Conservation (phyloP, 2,888 invertebrate genomes). For the Eupithecia inturbata region DNA sequence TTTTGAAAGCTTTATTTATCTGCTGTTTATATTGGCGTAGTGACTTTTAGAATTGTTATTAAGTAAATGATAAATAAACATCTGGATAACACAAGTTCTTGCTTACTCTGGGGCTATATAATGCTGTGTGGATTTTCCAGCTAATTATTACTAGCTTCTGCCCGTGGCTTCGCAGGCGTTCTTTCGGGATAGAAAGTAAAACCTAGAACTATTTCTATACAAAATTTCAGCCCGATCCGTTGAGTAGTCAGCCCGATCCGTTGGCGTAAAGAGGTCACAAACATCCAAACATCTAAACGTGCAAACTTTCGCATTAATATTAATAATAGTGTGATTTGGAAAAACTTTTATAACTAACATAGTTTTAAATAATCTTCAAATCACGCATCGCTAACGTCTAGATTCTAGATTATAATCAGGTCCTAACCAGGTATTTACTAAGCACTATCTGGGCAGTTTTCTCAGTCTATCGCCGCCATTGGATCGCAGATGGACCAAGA, state of each 20-base stretch:
- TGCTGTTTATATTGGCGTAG: too few relatives aligned
- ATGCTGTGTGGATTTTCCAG: not conserved
- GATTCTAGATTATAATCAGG: not conserved
- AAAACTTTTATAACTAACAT: not conserved
- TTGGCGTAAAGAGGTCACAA: not conserved
- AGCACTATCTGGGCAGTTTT: slow-evolving; percentile 17
- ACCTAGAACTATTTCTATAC: too few relatives aligned
- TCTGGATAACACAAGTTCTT: not conserved
- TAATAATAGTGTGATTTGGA: not conserved
- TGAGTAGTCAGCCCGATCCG: too few relatives aligned
- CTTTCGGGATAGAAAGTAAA: not conserved
- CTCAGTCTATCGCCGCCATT: slow-evolving; percentile 37
- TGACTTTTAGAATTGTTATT: too few relatives aligned
- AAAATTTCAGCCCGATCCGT: not conserved
- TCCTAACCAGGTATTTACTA: slow-evolving; percentile 3
- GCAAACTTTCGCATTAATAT: not conserved
- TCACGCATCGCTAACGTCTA: not conserved
- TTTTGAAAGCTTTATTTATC: too few relatives aligned
- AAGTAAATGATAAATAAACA: too few relatives aligned
- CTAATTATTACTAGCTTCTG: not conserved
- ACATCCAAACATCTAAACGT: not conserved
- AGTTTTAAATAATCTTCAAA: too few relatives aligned
- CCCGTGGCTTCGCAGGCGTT: not conserved
- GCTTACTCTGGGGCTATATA: not conserved
- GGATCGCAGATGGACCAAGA: slow-evolving; percentile 46